phyloP scores from a whole-genome alignment of 2,797 vertebrate species.

The Rhinophrynus dorsalis region DNA sequence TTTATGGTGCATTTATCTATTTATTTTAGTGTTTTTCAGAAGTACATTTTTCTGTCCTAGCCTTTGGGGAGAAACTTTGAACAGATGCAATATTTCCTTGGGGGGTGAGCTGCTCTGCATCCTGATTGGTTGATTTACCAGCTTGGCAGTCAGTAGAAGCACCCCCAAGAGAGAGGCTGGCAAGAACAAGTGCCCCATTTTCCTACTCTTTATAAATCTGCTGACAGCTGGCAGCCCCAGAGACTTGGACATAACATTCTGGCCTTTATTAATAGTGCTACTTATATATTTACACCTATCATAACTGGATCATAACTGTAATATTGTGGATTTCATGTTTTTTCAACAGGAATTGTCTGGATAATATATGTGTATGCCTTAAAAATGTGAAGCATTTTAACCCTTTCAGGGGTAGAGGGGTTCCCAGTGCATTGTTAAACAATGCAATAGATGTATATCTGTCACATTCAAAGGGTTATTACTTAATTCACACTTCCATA shows the following conservation, averaged over 20 bases:
- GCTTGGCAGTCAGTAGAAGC: neutral
- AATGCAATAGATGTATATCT: too few relatives aligned
- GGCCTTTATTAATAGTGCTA: neutral
- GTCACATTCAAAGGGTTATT: too few relatives aligned
- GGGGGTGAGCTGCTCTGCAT: neutral
- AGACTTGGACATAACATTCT: neutral
- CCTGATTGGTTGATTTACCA: constrained; percentile 8
- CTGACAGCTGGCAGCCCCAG: constrained; percentile 29
- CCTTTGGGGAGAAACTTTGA: constrained; percentile 21
- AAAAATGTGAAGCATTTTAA: too few relatives aligned
- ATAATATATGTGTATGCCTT: too few relatives aligned
- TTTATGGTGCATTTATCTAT: too few relatives aligned
- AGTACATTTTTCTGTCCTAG: neutral
- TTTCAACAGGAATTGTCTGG: too few relatives aligned
- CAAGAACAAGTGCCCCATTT: constrained; percentile 15
- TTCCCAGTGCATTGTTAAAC: too few relatives aligned
- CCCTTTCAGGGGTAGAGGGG: too few relatives aligned
- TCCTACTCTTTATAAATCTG: constrained; percentile 43
- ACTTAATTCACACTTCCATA: too few relatives aligned
- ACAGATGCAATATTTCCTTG: constrained; percentile 23
- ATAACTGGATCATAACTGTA: too few relatives aligned
- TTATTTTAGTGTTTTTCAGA: too few relatives aligned
- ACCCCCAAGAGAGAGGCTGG: constrained; percentile 12
- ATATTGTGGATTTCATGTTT: too few relatives aligned
- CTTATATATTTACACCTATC: constrained; percentile 3